Percentiles rank a stretch among this genome's conserved stretches.
phyloP scores from a whole-genome alignment of 2,797 vertebrate genomes.

The Pseudochromis fuscus region DNA sequence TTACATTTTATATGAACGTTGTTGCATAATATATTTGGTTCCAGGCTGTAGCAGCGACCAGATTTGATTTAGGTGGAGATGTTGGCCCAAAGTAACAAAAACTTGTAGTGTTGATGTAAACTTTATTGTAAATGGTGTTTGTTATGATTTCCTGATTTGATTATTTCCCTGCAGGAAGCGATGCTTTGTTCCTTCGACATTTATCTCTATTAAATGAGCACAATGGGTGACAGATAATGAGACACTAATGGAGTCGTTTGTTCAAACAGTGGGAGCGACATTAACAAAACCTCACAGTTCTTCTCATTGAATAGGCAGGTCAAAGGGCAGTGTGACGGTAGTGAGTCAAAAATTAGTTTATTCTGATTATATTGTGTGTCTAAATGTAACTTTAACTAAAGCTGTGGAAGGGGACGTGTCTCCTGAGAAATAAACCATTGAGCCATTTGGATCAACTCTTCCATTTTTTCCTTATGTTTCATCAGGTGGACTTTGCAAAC shows the following conservation, averaged over 20 bases:
- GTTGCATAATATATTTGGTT: not conserved
- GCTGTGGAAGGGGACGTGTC: not conserved
- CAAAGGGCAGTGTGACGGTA: slow-evolving; percentile 1
- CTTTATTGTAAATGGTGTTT: slow-evolving; percentile 20
- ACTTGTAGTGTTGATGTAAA: too few species aligned
- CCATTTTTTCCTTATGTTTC: not conserved
- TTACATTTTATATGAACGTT: not conserved
- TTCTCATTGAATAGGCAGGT: slow-evolving; percentile 16
- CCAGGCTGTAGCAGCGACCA: not conserved
- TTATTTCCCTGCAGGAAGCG: slow-evolving; percentile 68
- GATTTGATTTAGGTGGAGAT: not conserved
- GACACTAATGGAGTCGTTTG: slow-evolving; percentile 61
- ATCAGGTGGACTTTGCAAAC: slow-evolving; percentile 98
- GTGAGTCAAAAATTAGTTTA: not conserved
- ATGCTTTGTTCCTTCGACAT: slow-evolving; percentile 44
- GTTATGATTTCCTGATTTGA: slow-evolving; percentile 57
- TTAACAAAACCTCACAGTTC: slow-evolving; percentile 38
- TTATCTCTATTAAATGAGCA: slow-evolving; percentile 65
- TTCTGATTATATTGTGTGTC: not conserved
- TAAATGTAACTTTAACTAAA: not conserved
- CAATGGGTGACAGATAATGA: slow-evolving; percentile 57
- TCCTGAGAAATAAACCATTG: not conserved
- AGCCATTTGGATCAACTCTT: not conserved
- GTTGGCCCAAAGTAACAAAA: not conserved
- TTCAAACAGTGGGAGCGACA: slow-evolving; percentile 50